A percentile compares a stretch with the other conserved stretches of the same genome.
These are phyloP conservation scores for Hermodice carunculata DNA, from an alignment of 2,888 invertebrate species.

Conservation along the genomic window DNA sequence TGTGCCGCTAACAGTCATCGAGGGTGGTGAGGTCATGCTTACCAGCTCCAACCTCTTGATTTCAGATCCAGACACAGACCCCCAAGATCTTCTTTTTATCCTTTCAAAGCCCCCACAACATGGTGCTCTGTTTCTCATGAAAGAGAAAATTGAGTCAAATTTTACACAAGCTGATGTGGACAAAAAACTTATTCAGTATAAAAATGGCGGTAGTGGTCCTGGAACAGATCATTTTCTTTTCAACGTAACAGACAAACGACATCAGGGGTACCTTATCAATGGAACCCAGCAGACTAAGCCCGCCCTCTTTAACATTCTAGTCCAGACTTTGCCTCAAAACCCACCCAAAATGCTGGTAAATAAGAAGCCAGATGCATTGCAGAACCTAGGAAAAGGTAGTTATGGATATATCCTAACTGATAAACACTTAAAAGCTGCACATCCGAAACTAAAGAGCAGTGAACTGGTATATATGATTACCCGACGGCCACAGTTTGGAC, in stretches of 20 bases:
- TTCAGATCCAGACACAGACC: slow-evolving; percentile 60
- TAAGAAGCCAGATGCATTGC: slow-evolving; percentile 54
- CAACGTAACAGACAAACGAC: slow-evolving; percentile 58
- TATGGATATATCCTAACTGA: slow-evolving; percentile 60
- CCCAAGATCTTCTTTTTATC: slow-evolving; percentile 58
- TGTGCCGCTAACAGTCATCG: slow-evolving; percentile 57
- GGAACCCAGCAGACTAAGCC: slow-evolving; percentile 57
- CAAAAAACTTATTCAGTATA: slow-evolving; percentile 60
- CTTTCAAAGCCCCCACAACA: slow-evolving; percentile 64
- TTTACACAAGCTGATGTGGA: slow-evolving; percentile 68
- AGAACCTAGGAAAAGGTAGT: slow-evolving; percentile 47
- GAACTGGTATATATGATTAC: slow-evolving; percentile 60
- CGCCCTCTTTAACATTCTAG: slow-evolving; percentile 60
- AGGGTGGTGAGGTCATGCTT: slow-evolving; percentile 54
- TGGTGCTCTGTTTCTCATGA: slow-evolving; percentile 57
- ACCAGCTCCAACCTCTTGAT: slow-evolving; percentile 54
- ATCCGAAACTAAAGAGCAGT: slow-evolving; percentile 52
- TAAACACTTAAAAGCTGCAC: slow-evolving; percentile 56
- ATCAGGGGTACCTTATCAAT: slow-evolving; percentile 61
- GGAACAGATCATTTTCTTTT: slow-evolving; percentile 63
- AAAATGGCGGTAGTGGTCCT: slow-evolving; percentile 50
- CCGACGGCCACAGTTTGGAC: slow-evolving; percentile 58
- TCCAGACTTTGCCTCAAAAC: slow-evolving; percentile 58
- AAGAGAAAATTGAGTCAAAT: slow-evolving; percentile 34
- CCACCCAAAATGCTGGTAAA: slow-evolving; percentile 60